A percentile compares a stretch with the other conserved stretches of the same genome.
These are phyloP conservation scores for Nebria ingens DNA, from an alignment of 1,140 invertebrate genomes.

Conservation along the genomic window DNA sequence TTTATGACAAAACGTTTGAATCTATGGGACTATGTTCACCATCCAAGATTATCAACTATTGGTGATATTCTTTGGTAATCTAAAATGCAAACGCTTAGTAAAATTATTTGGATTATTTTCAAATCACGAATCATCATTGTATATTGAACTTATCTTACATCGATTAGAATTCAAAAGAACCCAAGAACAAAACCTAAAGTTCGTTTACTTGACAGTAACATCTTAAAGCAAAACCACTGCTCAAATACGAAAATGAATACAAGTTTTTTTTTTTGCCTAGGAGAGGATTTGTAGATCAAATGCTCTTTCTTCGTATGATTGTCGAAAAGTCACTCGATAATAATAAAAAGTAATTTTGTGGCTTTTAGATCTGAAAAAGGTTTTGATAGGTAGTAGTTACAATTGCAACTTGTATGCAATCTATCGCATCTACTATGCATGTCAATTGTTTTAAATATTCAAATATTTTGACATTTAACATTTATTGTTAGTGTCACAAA, in stretches of 20 bases:
- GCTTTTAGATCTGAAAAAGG: no score
- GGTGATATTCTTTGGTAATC: neutral
- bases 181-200: neutral
- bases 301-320: no score
- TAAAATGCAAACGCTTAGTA: neutral
- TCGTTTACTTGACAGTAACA: neutral
- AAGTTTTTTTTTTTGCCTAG: no score
- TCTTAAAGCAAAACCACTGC: neutral
- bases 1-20: neutral
- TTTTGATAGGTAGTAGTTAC: no score
- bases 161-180: neutral
- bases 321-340: no score
- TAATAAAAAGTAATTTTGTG: no score
- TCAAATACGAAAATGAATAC: constrained; percentile 12
- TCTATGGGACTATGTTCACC: neutral
- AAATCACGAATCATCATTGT: neutral
- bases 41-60: neutral
- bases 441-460: no score
- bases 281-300: no score
- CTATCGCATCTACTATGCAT: no score
- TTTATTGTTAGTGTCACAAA: no score
- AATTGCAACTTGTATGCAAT: no score
- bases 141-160: neutral
- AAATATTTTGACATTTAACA: no score
- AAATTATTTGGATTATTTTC: neutral